Base-by-base conservation (phyloP, 2,888 invertebrate genomes). In the Cheilosia vernalis region DNA sequence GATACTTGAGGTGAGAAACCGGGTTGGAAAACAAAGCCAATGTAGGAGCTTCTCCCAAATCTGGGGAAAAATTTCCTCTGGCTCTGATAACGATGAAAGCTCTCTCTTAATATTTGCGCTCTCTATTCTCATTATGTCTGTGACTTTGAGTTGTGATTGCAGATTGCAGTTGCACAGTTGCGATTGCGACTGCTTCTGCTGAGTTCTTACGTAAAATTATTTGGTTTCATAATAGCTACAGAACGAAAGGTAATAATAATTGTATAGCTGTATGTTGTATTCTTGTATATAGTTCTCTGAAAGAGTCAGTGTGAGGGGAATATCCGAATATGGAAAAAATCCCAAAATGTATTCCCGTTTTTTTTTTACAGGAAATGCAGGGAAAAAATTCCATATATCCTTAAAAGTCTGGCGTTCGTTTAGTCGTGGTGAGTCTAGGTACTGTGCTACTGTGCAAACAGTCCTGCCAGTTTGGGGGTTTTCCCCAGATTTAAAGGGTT, bases 1-100 rank as follows among this genome's bases (percentile, higher is more conserved):
- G 85, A 30, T 85, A 72, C 81, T 76, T 81, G 85, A 81, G 69
- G 70, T 84, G 74, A 24, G 69, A 84, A 60, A 76, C 76, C 61
- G 81, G 70, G 72, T 80, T 40, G 61, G 42, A 44, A 55, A 44
- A 13, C 19, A 33, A 13, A 47, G 47, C 58, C 60, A 37, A 15
- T 47, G 49, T 10, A 21, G 17, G 19, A 76, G 66, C 74, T 69
- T 74, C 30, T 30, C 30, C 30, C 6, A 9, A 30, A 70, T 42
- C 49, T 67, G 85, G 85, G 76, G 81, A 77, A 77, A 67, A 66
- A 55, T 58, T 5, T n/a, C 42, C 56, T 81, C 33, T 85, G 80
- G 74, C 56, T 81, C 33, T 85, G 80, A 79, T 79, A 84, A 84
- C 60, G 73, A 51, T 72, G 21, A 37, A 27, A 24, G 30, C 69